Percentiles rank a stretch among this genome's conserved stretches.
Conservation (phyloP, 1,140 invertebrate species). For the Bombus sibiricus region DNA sequence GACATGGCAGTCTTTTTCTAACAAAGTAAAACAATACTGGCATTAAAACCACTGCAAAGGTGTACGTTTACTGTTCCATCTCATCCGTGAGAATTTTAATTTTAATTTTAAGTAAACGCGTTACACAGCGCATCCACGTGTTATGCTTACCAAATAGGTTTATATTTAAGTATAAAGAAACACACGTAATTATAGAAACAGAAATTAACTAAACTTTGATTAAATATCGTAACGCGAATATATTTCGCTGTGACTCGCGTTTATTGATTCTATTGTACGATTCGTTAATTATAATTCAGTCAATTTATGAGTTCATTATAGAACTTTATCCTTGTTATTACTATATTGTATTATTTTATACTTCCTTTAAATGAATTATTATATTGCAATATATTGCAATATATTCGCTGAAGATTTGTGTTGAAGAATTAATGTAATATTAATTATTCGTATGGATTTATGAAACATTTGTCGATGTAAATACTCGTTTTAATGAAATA, state of each 20-base stretch:
- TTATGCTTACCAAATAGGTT: background rate
- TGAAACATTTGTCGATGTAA: too few species aligned
- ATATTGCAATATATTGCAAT: too few species aligned
- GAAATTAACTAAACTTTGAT: background rate
- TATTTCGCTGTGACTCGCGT: background rate
- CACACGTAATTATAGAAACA: background rate
- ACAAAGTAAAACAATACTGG: constrained; percentile 3
- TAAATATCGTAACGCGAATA: background rate
- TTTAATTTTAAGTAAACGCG: constrained; percentile 28
- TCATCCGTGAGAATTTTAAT: constrained; percentile 20
- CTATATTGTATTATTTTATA: too few species aligned
- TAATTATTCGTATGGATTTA: too few species aligned
- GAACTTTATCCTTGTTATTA: too few species aligned
- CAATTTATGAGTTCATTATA: too few species aligned
- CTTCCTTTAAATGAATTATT: too few species aligned
- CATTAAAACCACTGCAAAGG: background rate
- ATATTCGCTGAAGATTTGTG: too few species aligned
- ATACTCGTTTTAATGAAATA: too few species aligned
- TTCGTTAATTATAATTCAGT: too few species aligned
- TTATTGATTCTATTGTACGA: background rate
- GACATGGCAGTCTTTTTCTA: background rate
- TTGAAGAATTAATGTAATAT: too few species aligned
- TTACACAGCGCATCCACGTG: background rate
- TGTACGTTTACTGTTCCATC: constrained; percentile 25
- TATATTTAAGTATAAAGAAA: background rate